Conservation (phyloP, 1,140 invertebrate genomes). For the Brachionus sp. region DNA sequence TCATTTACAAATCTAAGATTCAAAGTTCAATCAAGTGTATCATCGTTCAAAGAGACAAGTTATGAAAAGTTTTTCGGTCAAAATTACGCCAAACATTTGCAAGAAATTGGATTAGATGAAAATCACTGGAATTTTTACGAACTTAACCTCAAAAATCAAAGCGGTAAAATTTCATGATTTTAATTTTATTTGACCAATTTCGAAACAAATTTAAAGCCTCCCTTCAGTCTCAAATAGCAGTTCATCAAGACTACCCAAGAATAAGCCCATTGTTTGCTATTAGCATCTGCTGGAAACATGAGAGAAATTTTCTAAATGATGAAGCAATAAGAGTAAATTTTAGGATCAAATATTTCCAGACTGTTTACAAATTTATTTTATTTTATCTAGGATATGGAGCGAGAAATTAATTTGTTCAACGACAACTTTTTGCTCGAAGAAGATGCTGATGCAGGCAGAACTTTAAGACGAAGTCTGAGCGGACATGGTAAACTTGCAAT, state of each 20-base stretch:
- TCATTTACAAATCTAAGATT: neutral
- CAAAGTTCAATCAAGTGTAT: neutral
- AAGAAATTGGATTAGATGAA: constrained; percentile 65
- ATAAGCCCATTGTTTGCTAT: constrained; percentile 73
- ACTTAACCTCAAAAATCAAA: constrained; percentile 65
- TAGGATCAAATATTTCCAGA: neutral
- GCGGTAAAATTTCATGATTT: constrained; percentile 58
- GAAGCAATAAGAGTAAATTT: constrained; percentile 67
- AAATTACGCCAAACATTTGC: constrained; percentile 66
- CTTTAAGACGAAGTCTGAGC: constrained; percentile 67
- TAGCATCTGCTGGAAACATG: constrained; percentile 66
- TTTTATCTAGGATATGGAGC: constrained; percentile 25
- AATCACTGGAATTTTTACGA: constrained; percentile 57
- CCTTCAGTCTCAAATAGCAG: constrained; percentile 70
- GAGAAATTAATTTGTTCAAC: constrained; percentile 37
- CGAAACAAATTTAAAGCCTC: constrained; percentile 62
- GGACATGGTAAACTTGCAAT: constrained; percentile 52
- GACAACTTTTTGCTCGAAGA: neutral
- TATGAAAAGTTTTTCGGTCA: constrained; percentile 59
- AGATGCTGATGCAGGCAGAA: constrained; percentile 69
- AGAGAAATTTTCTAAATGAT: constrained; percentile 66
- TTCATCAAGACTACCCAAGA: constrained; percentile 77
- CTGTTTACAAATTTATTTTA: neutral
- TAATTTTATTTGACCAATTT: neutral
- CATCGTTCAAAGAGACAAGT: constrained; percentile 53